Conservation (phyloP, 2,888 invertebrate genomes). For the Drosophila putrida region DNA sequence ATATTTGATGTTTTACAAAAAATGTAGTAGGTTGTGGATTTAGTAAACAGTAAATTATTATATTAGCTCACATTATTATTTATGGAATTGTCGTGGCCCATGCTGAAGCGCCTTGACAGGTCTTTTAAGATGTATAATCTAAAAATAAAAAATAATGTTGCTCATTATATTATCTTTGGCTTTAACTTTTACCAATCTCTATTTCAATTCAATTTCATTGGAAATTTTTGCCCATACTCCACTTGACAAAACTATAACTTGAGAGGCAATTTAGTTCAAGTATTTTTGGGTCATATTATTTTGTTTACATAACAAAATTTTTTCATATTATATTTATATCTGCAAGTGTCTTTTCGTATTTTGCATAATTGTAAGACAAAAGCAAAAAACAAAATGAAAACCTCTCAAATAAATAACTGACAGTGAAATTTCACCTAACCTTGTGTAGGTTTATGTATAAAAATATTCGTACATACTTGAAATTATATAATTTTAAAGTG, state of each 20-base stretch:
- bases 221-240: conserved; percentile 2
- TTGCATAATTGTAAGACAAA: conserved; percentile 49
- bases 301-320: conserved; percentile 40
- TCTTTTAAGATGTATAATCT: conserved; percentile 2
- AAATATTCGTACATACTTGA: conserved; percentile 1
- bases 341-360: conserved; percentile 39
- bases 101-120: background rate
- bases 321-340: conserved; percentile 45
- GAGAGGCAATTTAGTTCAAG: conserved; percentile 23
- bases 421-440: conserved; percentile 54
- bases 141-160: background rate
- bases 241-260: conserved; percentile 13
- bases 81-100: background rate
- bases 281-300: conserved; percentile 12
- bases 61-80: conserved; percentile 7
- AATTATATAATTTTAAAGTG: conserved; percentile 12
- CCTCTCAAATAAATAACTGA: conserved; percentile 35
- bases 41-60: background rate
- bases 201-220: conserved; percentile 13
- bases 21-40: background rate
- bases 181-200: conserved; percentile 11
- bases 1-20: background rate
- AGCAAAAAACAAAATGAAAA: conserved; percentile 35
- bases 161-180: background rate
- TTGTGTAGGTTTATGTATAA: conserved; percentile 15